These are phyloP conservation scores for Pyrrhosoma nymphula DNA, from an alignment of 2,888 invertebrate species.

Conservation along the genomic window DNA sequence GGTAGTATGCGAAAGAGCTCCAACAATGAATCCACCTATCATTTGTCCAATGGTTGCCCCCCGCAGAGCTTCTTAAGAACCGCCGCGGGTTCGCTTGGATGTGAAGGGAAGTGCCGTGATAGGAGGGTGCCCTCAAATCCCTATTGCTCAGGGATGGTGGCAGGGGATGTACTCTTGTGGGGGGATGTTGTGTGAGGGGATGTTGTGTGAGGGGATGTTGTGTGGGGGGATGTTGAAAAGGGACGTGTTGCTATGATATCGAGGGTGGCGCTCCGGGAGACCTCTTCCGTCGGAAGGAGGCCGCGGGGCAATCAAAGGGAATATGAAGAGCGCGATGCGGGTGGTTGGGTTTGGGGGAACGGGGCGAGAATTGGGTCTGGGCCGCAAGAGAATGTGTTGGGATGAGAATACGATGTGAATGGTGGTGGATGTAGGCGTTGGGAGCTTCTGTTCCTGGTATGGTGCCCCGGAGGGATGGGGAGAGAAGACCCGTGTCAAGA, in stretches of 20 bases:
- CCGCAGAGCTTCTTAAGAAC: neutral
- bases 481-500: neutral
- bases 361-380: too few relatives aligned
- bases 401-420: neutral
- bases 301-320: slow-evolving; percentile 19
- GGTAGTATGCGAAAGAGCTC: too few relatives aligned
- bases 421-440: neutral
- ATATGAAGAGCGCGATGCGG: neutral
- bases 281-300: neutral
- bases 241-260: neutral
- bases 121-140: neutral
- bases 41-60: neutral
- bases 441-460: neutral
- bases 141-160: neutral
- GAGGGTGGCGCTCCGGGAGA: neutral
- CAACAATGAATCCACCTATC: neutral
- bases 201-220: neutral
- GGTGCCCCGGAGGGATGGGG: neutral
- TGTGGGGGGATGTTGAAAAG: neutral
- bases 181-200: too few relatives aligned
- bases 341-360: neutral
- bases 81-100: neutral
- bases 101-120: neutral
- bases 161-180: too few relatives aligned
- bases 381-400: too few relatives aligned